These are phyloP conservation scores for Limnephilus auricula DNA, from an alignment of 2,888 invertebrate genomes.

Conservation along the genomic window DNA sequence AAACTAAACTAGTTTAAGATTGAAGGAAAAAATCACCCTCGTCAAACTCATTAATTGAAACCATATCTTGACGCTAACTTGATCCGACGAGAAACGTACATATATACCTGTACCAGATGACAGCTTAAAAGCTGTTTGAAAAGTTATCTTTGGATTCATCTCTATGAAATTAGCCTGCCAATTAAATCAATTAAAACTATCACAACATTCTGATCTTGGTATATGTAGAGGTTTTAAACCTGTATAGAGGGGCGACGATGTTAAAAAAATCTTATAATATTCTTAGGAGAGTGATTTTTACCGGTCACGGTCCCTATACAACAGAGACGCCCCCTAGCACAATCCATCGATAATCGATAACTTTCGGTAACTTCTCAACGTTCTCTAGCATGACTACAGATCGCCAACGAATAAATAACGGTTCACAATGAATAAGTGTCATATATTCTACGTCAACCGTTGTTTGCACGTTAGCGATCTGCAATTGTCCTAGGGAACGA, in stretches of 20 bases:
- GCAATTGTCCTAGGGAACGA: no score
- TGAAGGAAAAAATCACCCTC: not conserved
- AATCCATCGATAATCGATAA: no score
- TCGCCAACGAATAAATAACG: no score
- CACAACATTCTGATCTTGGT: not conserved
- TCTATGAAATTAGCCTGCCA: not conserved
- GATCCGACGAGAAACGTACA: not conserved
- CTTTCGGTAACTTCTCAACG: no score
- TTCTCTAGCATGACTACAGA: no score
- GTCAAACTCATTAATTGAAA: not conserved
- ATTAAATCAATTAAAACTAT: constrained; percentile 2
- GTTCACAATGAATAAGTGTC: no score
- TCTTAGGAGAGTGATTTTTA: not conserved
- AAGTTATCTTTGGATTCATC: not conserved
- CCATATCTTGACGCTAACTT: not conserved
- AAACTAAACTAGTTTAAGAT: not conserved
- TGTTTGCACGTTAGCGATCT: no score
- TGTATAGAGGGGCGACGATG: not conserved
- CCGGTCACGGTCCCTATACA: not conserved
- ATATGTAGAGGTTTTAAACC: not conserved
- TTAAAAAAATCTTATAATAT: not conserved
- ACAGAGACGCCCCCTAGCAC: no score
- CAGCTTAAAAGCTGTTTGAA: constrained; percentile 2
- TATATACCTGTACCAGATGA: not conserved
- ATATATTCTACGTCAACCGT: no score